Base-by-base conservation (phyloP, 2,113 vertebrate species). In the Melierax canorus region DNA sequence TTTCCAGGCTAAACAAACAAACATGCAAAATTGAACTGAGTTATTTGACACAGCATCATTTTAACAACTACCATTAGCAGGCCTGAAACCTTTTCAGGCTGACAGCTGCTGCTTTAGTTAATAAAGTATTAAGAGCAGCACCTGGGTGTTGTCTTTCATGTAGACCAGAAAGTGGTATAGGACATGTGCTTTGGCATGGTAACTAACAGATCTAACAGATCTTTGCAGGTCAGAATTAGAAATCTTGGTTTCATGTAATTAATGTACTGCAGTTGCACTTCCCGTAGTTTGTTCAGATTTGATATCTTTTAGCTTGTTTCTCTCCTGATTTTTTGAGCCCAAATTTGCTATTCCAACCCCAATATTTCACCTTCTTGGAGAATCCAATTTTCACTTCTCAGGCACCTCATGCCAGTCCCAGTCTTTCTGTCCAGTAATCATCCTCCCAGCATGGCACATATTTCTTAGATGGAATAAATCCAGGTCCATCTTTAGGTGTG, bases 1-100 rank as follows among this genome's bases (percentile, higher is more conserved):
- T 95, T 94, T 91, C 46, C 68, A 74, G 45, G 19, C n/a, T 75
- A 55, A 94, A 41, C 41, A 75, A 91, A 94, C 19, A 93, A 94
- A 86, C 29, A 36, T 8, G 16, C 15, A 58, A 80, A 96, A 89
- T 27, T 51, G 43, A 94, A 38, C 41, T 46, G 56, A 66, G 34
- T 62, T 46, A 53, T 91, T 86, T 55, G 21, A 76, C n/a, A 45
- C 51, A 75, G 58, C 29, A 51, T 86, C 59, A 6, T 86, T 72
- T 79, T 82, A 72, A 75, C 60, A 83, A 24, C 71, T 91, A 39
- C 46, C 16, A 30, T 83, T 77, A 89, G 30, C 36, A 67, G 38
- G 43, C 23, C 38, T 86, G 83, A 86, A 91, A 68, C 16, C 7
- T 92, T 88, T 73, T 84, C 63, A 84, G 58, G 45, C 23, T 15